Evolutionary conservation across 2,797 vertebrate species (phyloP).

Genomic region (Neopelma chrysocephalum): DNA sequence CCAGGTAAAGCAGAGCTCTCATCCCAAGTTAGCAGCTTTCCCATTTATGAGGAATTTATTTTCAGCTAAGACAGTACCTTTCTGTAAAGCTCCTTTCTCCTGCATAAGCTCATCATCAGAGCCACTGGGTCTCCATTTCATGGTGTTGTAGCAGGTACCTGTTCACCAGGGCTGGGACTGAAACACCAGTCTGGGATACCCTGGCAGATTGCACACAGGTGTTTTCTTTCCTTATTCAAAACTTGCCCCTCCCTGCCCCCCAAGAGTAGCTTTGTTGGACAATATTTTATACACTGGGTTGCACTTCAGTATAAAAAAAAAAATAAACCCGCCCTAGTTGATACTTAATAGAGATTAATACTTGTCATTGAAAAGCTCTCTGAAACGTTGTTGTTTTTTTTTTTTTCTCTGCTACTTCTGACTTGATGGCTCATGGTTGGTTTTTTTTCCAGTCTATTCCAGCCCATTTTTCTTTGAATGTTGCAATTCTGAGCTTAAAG

Average conservation of each 20-base stretch:
- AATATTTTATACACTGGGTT: not conserved
- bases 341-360: constrained; percentile 44
- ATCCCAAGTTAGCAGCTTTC: not conserved
- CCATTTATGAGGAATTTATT: not conserved
- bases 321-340: not conserved
- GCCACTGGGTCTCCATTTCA: not conserved
- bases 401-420: constrained; percentile 12
- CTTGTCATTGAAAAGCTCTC: constrained; percentile 19
- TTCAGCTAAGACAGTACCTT: not conserved
- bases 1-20: not conserved
- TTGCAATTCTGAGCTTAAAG: not conserved
- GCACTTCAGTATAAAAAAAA: not conserved
- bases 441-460: not conserved
- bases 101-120: not conserved
- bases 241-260: no score
- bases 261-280: not conserved
- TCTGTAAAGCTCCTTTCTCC: not conserved
- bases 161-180: not conserved
- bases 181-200: not conserved
- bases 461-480: not conserved
- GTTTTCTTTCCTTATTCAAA: not conserved
- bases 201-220: no score
- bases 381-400: not conserved
- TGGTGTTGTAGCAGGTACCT: not conserved
- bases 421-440: not conserved